These are phyloP conservation scores for Helarctos malayanus DNA, from an alignment of 2,797 vertebrate species.

Conservation along the genomic window DNA sequence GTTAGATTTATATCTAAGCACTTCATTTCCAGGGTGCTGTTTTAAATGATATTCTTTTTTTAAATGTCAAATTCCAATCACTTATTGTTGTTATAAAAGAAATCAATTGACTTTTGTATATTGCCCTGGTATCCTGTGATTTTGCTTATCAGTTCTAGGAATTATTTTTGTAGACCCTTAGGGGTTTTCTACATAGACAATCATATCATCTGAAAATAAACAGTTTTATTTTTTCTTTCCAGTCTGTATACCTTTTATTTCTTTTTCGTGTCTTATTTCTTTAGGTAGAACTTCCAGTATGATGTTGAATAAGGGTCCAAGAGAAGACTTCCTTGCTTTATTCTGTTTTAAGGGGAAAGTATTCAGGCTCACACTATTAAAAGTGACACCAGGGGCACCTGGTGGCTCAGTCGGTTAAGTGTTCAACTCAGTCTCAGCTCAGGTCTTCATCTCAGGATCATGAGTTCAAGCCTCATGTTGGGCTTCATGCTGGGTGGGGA, in stretches of 20 bases:
- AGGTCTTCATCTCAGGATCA: neutral
- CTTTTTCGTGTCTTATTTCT: neutral
- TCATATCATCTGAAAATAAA: neutral
- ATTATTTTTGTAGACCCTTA: neutral
- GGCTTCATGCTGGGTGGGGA: neutral
- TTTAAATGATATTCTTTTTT: neutral
- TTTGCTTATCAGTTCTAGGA: neutral
- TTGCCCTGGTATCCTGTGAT: neutral
- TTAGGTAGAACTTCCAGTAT: neutral
- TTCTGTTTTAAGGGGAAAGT: neutral
- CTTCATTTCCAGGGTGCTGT: neutral
- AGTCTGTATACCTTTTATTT: neutral
- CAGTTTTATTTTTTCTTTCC: neutral
- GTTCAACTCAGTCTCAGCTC: neutral
- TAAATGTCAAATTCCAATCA: neutral
- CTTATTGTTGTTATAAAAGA: neutral
- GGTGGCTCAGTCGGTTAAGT: neutral
- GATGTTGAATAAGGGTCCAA: neutral
- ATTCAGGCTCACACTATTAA: neutral
- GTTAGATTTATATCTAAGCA: neutral
- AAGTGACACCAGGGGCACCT: neutral
- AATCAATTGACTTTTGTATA: neutral
- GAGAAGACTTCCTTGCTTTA: neutral
- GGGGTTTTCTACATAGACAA: neutral
- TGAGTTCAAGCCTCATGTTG: neutral